These are phyloP conservation scores for Phataginus tetradactyla DNA, from an alignment of 2,797 vertebrate species.

Conservation along the genomic window DNA sequence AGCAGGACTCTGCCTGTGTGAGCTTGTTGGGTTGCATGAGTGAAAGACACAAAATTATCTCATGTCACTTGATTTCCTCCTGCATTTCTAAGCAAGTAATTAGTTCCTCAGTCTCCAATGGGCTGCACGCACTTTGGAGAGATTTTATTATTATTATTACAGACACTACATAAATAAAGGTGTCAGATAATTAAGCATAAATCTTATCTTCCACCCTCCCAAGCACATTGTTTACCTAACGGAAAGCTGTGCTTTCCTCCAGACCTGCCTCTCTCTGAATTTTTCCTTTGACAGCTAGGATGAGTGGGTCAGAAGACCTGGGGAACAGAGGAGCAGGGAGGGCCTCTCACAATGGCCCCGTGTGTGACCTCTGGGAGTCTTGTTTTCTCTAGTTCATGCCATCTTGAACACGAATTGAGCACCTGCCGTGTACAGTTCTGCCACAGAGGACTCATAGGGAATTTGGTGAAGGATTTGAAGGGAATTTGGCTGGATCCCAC, in stretches of 20 bases:
- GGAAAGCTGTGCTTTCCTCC: background rate
- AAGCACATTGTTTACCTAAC: background rate
- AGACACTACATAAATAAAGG: slow-evolving; percentile 47
- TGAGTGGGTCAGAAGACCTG: background rate
- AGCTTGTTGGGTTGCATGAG: background rate
- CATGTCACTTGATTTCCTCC: background rate
- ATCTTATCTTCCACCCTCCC: background rate
- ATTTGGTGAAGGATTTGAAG: background rate
- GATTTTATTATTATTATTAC: slow-evolving; percentile 30
- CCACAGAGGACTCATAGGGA: background rate
- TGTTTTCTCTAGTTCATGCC: background rate
- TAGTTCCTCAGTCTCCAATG: slow-evolving; percentile 43
- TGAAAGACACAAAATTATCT: slow-evolving; percentile 4
- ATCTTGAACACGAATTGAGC: background rate
- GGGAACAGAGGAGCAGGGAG: background rate
- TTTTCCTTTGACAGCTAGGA: background rate
- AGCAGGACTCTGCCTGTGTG: background rate
- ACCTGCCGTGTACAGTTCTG: background rate
- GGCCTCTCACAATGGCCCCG: background rate
- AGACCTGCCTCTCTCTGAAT: background rate
- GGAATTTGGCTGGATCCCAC: background rate
- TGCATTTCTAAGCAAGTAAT: slow-evolving; percentile 48
- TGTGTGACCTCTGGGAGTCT: background rate
- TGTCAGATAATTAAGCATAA: slow-evolving; percentile 19
- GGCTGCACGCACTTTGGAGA: background rate